Evolutionary conservation across 2,797 vertebrate genomes (phyloP).

Genomic region (Sebastes itinus): DNA sequence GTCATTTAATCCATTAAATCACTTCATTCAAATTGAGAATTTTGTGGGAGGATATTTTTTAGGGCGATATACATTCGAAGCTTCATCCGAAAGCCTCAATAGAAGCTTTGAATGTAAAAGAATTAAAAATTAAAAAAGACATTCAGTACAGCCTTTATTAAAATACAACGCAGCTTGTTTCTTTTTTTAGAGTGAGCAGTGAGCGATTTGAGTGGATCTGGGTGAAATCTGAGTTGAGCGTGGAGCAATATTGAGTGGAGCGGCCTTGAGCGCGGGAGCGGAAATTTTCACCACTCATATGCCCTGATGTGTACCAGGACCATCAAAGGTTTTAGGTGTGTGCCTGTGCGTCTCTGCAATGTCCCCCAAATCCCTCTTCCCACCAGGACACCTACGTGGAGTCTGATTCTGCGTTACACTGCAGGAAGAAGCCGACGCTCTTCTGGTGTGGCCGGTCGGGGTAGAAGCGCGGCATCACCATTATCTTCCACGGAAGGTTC

Average conservation of each 20-base stretch:
- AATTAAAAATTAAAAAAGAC: not conserved
- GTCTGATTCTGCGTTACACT: constrained; percentile 99
- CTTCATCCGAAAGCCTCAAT: not conserved
- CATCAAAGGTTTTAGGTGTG: not conserved
- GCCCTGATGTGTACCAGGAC: not conserved
- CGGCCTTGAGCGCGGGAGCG: no score
- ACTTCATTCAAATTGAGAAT: no score
- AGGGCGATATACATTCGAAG: not conserved
- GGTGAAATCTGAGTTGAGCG: not conserved
- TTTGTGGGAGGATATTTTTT: not conserved
- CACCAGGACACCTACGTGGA: constrained; percentile 90
- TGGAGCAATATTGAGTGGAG: not conserved
- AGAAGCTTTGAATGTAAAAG: not conserved
- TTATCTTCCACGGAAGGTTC: constrained; percentile 99
- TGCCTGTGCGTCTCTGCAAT: not conserved
- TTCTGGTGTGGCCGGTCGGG: constrained; percentile 99
- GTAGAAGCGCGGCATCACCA: constrained; percentile 99
- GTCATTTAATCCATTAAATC: no score
- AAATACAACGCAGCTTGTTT: not conserved
- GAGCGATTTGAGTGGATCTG: not conserved
- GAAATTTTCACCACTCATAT: not conserved
- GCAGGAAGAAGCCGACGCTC: constrained; percentile 99
- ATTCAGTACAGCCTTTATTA: not conserved
- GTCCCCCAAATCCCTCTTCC: not conserved
- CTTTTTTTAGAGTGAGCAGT: not conserved